Percentiles rank a stretch among this genome's conserved stretches.
phyloP scores from a whole-genome alignment of 1,140 invertebrate species.

The Anthonomus grandis region DNA sequence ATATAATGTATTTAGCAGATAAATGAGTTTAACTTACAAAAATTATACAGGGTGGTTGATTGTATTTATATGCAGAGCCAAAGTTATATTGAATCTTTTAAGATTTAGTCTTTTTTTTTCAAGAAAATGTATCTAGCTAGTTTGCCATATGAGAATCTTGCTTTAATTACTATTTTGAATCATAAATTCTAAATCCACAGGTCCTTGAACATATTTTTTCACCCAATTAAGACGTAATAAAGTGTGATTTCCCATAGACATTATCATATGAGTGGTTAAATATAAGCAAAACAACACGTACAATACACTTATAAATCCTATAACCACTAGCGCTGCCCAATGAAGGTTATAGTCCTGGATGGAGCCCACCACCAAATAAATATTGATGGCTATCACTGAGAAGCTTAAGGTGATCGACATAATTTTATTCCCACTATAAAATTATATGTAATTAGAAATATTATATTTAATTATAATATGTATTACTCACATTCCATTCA shows the following conservation, averaged over 20 bases:
- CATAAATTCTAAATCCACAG: conserved; percentile 4
- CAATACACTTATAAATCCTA: conserved; percentile 2
- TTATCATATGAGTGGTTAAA: conserved; percentile 17
- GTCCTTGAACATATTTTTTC: conserved; percentile 10
- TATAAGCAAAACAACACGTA: conserved; percentile 17
- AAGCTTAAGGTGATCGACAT: conserved; percentile 22
- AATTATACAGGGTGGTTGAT: too few relatives aligned
- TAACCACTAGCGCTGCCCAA: conserved; percentile 2
- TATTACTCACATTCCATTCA: conserved; percentile 63
- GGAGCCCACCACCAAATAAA: conserved; percentile 12
- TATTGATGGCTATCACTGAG: conserved; percentile 15
- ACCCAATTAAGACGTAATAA: conserved; percentile 1
- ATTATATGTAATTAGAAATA: not conserved
- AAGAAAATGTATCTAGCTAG: too few relatives aligned
- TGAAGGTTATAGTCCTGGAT: conserved; percentile 9
- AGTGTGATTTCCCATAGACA: conserved; percentile 14
- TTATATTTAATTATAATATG: conserved; percentile 8
- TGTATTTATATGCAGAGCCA: too few relatives aligned
- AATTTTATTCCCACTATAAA: conserved; percentile 19
- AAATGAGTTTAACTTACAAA: too few relatives aligned
- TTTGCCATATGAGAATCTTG: too few relatives aligned
- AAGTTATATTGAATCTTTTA: too few relatives aligned
- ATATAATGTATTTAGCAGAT: too few relatives aligned
- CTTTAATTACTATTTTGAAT: conserved; percentile 5
- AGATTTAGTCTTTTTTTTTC: too few relatives aligned